Evolutionary conservation across 2,888 invertebrate genomes (phyloP), one percentile per base, ranked within the genome.

Genomic region (Caenorhabditis auriculariae): DNA sequence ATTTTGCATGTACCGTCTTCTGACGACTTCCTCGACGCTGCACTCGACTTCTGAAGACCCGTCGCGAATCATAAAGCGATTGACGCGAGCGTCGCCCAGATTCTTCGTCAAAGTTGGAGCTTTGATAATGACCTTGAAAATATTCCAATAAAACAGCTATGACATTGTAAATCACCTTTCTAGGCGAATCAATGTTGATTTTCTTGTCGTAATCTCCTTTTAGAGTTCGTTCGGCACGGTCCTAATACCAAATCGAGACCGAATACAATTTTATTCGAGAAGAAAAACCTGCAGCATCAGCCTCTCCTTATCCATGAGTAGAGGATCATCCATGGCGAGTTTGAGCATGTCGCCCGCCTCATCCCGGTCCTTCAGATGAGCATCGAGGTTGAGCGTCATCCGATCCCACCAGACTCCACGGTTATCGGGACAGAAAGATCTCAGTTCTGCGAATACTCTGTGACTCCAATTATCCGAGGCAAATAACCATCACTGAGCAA

Each of bases 321-420:
- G 35, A 3, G 48, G 21, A 42, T 71, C 70, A 3, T 35, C 6
- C n/a, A 71, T n/a, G 2, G 62, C 67, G 0, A 46, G 9, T 27
- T 42, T 24, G 9, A 64, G 41, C 43, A 53, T 49, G 35, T 59
- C 56, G 0, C 50, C 27, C n/a, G 67, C 60, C 42, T 67, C 63
- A 1, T 55, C 39, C 17, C 46, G 52, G 21, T 62, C 58, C 59
- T 59, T 70, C 37, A 67, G 37, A 54, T 70, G 70, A 59, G 83
- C 85, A 50, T 88, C 86, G 24, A 87, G 81, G 69, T 88, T 87
- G 0, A 88, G 83, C 0, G 88, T 86, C 53, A 88, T 84, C 67
- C 89, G 85, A 26, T 87, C 86, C 78, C 85, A 88, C 84, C 84
- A 84, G 43, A 80, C 75, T 2, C 88, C 85, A 28, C 84, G 76